phyloP scores from a whole-genome alignment of 2,797 vertebrate genomes.

The Numenius phaeopus region DNA sequence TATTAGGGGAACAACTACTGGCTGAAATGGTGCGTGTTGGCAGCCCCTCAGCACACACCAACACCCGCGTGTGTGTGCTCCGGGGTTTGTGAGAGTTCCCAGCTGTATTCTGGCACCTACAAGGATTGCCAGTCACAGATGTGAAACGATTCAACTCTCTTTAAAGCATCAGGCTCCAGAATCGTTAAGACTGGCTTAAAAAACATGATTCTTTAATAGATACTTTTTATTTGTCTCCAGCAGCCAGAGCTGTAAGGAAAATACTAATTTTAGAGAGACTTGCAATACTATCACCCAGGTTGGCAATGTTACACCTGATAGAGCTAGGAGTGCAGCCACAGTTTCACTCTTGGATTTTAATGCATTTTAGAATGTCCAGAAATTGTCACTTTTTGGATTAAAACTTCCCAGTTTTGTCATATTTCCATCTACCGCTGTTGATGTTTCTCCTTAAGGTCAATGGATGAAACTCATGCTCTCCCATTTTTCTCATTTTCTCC shows the following conservation, averaged over 20 bases:
- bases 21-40: background rate
- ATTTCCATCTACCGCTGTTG: background rate
- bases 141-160: background rate
- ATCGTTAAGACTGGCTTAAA: background rate
- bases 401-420: background rate
- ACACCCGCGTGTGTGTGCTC: accelerated
- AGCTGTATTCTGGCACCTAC: background rate
- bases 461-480: background rate
- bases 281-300: background rate
- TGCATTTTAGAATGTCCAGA: background rate
- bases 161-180: background rate
- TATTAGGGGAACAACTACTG: background rate
- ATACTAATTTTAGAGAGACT: background rate
- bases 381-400: background rate
- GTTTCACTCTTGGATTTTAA: background rate
- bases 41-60: background rate
- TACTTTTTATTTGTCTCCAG: background rate
- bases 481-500: background rate
- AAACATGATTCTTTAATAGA: background rate
- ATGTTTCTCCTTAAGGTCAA: background rate
- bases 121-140: background rate
- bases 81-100: background rate
- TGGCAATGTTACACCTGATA: background rate
- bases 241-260: background rate
- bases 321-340: background rate